Conservation (phyloP, 2,113 vertebrate species). For the Pelecanus crispus region DNA sequence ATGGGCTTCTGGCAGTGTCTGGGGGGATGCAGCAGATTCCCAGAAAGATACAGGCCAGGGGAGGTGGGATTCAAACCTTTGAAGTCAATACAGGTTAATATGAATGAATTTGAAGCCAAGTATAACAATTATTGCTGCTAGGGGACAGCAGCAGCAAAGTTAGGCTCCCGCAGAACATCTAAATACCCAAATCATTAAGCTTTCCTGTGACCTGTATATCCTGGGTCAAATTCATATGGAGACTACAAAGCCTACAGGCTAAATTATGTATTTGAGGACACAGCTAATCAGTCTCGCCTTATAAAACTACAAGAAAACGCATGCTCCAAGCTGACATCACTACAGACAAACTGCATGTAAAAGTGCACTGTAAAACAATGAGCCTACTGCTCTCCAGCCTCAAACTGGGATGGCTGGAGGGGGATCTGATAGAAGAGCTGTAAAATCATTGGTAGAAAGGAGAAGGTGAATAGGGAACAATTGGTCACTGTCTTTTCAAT, state of each 20-base stretch:
- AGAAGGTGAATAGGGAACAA: slow-evolving; percentile 2
- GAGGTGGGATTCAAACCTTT: neutral
- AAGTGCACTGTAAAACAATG: neutral
- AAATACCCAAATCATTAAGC: slow-evolving; percentile 5
- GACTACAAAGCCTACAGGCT: slow-evolving; percentile 4
- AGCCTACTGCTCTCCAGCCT: neutral
- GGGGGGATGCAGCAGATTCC: neutral
- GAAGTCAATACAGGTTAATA: neutral
- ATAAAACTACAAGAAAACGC: slow-evolving; percentile 37
- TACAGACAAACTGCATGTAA: neutral
- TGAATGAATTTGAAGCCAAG: neutral
- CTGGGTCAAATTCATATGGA: slow-evolving; percentile 18
- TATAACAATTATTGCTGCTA: neutral
- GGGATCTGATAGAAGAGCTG: slow-evolving; percentile 6
- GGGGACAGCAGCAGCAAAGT: neutral
- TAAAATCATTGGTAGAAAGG: slow-evolving; percentile 33
- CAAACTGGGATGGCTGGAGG: neutral
- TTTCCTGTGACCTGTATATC: slow-evolving; percentile 21
- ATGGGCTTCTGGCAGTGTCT: neutral
- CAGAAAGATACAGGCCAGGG: neutral
- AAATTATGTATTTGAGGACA: slow-evolving; percentile 24
- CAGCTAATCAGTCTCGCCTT: slow-evolving; percentile 22
- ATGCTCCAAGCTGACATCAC: neutral
- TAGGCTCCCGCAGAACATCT: neutral
- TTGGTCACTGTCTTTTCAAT: neutral